A percentile compares a stretch with the other conserved stretches of the same genome.
Conservation (phyloP, 2,113 vertebrate species). For the Tachuris rubrigastra region DNA sequence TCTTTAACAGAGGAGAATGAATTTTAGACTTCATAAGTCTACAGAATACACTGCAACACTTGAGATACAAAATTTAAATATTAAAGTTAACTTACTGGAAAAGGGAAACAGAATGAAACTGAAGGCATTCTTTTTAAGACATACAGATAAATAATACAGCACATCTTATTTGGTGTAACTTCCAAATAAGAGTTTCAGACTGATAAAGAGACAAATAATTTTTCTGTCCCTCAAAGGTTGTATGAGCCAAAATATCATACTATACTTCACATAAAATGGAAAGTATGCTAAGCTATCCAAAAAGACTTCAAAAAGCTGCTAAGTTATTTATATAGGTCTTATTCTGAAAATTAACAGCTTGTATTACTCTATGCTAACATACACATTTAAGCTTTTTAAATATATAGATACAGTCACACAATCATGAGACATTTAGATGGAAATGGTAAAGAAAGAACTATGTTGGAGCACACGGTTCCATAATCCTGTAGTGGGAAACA, state of each 20-base stretch:
- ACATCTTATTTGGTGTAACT: not conserved
- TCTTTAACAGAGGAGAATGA: constrained; percentile 61
- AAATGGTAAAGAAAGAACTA: not conserved
- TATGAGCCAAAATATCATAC: not conserved
- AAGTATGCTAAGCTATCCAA: not conserved
- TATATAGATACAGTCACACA: accelerated
- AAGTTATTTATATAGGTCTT: not conserved
- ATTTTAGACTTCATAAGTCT: constrained; percentile 25
- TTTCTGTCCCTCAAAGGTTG: not conserved
- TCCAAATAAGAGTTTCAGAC: not conserved
- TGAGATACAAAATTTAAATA: constrained; percentile 26
- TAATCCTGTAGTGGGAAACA: not conserved
- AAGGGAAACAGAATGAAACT: not conserved
- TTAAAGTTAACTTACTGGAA: not conserved
- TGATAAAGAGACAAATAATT: not conserved
- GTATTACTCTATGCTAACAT: not conserved
- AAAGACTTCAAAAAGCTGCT: not conserved
- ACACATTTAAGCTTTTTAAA: not conserved
- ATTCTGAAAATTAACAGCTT: not conserved
- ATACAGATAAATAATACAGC: not conserved
- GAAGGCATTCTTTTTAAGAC: not conserved
- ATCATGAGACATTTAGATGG: not conserved
- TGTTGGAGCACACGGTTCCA: not conserved
- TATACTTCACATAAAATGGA: not conserved
- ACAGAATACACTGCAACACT: not conserved